Conservation (phyloP, 1,140 invertebrate species). For the Calliphora vicina region DNA sequence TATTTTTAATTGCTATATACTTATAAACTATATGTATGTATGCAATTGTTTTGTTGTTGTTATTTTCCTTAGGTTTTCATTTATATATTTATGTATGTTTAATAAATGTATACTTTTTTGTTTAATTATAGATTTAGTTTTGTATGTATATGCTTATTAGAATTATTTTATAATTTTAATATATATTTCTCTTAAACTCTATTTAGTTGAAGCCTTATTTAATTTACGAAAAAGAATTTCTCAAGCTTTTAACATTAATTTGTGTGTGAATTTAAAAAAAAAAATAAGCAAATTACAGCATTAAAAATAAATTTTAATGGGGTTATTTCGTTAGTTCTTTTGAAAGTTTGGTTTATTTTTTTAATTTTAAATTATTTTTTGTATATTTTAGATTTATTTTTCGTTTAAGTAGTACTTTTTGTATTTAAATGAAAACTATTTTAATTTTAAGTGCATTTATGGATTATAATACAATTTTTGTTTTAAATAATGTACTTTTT, state of each 20-base stretch:
- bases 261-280: background rate
- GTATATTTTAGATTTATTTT: too few species aligned
- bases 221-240: background rate
- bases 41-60: too few species aligned
- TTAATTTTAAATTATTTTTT: background rate
- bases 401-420: background rate
- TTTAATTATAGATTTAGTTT: background rate
- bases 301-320: background rate
- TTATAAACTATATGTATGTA: background rate
- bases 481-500: background rate
- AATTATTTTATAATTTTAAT: background rate
- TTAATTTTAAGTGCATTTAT: background rate
- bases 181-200: background rate
- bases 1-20: background rate
- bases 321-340: background rate
- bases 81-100: too few species aligned
- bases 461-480: background rate
- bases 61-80: background rate
- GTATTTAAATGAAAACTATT: background rate
- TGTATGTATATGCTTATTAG: background rate
- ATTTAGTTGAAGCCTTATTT: background rate
- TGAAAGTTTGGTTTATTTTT: background rate
- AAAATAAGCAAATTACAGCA: background rate
- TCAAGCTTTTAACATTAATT: background rate
- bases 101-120: conserved; percentile 7